Evolutionary conservation across 2,113 vertebrate genomes (phyloP).

Genomic region (Prietella phreatophila): DNA sequence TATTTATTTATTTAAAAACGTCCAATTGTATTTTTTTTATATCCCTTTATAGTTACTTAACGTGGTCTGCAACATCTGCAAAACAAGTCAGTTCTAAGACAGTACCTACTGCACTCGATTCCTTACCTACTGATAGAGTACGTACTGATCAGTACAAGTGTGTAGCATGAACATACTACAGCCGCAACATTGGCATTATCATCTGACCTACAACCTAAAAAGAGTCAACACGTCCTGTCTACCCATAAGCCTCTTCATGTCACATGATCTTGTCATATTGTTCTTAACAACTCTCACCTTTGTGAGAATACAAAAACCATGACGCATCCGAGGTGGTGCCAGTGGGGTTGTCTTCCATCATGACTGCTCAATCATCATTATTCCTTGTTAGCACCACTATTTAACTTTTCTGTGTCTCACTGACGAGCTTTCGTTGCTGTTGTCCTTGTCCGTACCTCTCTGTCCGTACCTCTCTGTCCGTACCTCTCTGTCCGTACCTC

Average conservation of each 20-base stretch:
- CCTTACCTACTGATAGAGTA: no score
- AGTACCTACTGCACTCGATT: no score
- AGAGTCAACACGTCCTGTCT: neutral
- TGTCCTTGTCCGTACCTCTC: no score
- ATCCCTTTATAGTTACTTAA: neutral
- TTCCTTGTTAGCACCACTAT: neutral
- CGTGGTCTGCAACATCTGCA: neutral
- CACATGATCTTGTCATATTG: neutral
- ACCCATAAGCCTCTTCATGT: neutral
- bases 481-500: neutral
- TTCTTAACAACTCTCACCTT: neutral
- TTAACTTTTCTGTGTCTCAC: neutral
- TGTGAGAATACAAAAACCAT: no score
- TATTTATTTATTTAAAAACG: neutral
- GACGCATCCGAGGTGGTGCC: no score
- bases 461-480: neutral
- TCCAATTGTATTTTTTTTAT: neutral
- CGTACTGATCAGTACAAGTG: no score
- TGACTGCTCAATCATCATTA: no score
- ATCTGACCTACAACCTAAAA: no score
- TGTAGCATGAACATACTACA: no score
- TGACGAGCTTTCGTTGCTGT: neutral
- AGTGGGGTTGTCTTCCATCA: no score
- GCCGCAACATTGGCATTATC: no score
- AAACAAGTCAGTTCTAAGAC: neutral